Conservation (phyloP, 2,113 vertebrate genomes). For the Ciconia boyciana region DNA sequence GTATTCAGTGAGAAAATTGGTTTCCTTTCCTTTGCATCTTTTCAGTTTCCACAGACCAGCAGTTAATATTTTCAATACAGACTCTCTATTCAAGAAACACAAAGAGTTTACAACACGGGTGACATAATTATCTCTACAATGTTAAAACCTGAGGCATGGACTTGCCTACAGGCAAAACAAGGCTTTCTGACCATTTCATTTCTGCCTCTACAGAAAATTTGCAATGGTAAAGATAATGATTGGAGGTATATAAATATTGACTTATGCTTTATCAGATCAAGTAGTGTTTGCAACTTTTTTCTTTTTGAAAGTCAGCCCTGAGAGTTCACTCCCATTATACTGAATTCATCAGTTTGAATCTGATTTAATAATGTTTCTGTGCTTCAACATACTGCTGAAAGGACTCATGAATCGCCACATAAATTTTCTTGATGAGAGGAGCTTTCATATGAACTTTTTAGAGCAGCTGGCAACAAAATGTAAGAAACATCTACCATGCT, state of each 20-base stretch:
- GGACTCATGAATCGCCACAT: not conserved
- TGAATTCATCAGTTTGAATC: not conserved
- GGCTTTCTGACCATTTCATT: not conserved
- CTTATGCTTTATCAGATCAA: not conserved
- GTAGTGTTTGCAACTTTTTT: not conserved
- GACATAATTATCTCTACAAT: not conserved
- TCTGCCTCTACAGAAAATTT: not conserved
- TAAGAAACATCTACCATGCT: not conserved
- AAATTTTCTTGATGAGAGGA: not conserved
- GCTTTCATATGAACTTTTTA: not conserved
- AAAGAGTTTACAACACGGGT: not conserved
- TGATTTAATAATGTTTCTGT: not conserved
- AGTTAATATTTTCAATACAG: not conserved
- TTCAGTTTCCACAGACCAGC: not conserved
- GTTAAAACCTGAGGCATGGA: not conserved
- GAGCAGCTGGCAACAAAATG: not conserved
- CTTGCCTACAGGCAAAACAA: not conserved
- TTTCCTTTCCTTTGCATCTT: not conserved
- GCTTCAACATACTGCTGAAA: not conserved
- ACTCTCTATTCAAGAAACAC: not conserved
- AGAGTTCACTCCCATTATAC: not conserved
- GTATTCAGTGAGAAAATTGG: not conserved
- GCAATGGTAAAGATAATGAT: not conserved
- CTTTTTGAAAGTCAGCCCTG: not conserved
- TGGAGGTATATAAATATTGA: not conserved